Evolutionary conservation across 2,113 vertebrate genomes (phyloP).

Genomic region (Porphyrio hochstetteri): DNA sequence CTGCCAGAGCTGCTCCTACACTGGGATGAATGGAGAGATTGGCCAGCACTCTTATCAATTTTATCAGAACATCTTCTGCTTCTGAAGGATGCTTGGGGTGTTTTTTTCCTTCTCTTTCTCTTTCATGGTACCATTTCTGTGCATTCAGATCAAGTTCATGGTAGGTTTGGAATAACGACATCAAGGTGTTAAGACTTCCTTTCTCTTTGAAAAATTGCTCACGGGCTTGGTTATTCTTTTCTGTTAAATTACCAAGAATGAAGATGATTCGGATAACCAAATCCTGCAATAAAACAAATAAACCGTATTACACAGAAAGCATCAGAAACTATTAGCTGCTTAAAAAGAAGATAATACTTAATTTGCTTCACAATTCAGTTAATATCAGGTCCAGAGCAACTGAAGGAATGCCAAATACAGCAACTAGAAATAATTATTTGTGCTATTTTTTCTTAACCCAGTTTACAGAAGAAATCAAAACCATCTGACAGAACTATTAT

Average conservation of each 20-base stretch:
- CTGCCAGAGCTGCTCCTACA: slow-evolving; percentile 79
- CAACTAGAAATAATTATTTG: not conserved
- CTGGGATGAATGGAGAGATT: slow-evolving; percentile 86
- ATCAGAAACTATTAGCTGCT: not conserved
- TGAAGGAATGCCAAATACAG: not conserved
- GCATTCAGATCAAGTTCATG: slow-evolving; percentile 55
- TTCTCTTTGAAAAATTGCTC: slow-evolving; percentile 78
- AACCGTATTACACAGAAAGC: not conserved
- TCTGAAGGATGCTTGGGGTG: slow-evolving; percentile 33
- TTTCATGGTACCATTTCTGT: not conserved
- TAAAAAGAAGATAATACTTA: not conserved
- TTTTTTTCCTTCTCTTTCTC: not conserved
- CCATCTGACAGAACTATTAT: not conserved
- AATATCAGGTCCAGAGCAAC: not conserved
- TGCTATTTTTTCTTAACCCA: not conserved
- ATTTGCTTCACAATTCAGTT: slow-evolving; percentile 17
- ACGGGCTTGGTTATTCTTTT: slow-evolving; percentile 79
- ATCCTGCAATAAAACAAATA: slow-evolving; percentile 78
- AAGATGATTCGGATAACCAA: slow-evolving; percentile 89
- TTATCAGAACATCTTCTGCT: slow-evolving; percentile 88
- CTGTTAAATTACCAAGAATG: slow-evolving; percentile 91
- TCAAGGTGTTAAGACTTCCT: slow-evolving; percentile 75
- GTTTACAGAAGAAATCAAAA: slow-evolving; percentile 9
- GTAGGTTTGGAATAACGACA: slow-evolving; percentile 82
- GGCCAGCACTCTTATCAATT: slow-evolving; percentile 89